Evolutionary conservation across 1,140 invertebrate species (phyloP).

Genomic region (Aethina tumida): DNA sequence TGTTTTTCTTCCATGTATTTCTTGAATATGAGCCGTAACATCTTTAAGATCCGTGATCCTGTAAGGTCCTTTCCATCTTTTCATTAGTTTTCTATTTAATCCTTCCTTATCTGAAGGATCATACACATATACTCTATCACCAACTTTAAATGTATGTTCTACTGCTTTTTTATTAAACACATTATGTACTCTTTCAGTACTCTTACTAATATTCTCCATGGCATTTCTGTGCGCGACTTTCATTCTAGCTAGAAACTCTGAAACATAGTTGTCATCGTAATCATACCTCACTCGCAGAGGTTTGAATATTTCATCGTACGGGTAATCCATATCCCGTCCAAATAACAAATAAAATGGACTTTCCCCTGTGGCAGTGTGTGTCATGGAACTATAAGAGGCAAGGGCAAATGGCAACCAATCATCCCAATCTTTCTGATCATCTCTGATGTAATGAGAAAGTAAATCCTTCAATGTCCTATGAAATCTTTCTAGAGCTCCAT

Average conservation of each 20-base stretch:
- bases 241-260: slow-evolving; percentile 10
- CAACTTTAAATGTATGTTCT: too few relatives aligned
- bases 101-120: too few relatives aligned
- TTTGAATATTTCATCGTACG: slow-evolving; percentile 15
- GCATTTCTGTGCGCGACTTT: slow-evolving; percentile 12
- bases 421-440: slow-evolving; percentile 29
- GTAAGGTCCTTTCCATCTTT: too few relatives aligned
- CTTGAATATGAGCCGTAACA: too few relatives aligned
- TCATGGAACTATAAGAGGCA: slow-evolving; percentile 15
- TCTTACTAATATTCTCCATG: background rate
- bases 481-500: slow-evolving; percentile 18
- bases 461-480: slow-evolving; percentile 17
- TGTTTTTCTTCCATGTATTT: too few relatives aligned
- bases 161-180: too few relatives aligned
- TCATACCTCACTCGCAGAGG: slow-evolving; percentile 12
- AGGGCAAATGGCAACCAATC: slow-evolving; percentile 21
- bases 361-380: slow-evolving; percentile 27
- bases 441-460: slow-evolving; percentile 14
- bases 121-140: too few relatives aligned
- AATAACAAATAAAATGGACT: slow-evolving; percentile 19
- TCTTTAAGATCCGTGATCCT: too few relatives aligned
- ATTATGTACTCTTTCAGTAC: too few relatives aligned
- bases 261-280: slow-evolving; percentile 11
- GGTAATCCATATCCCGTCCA: slow-evolving; percentile 14
- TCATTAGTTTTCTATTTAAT: too few relatives aligned